Percentiles rank a stretch among this genome's conserved stretches.
These are phyloP conservation scores for Brachyhypopomus occidentalis DNA, from an alignment of 2,113 vertebrate genomes.

Conservation along the genomic window DNA sequence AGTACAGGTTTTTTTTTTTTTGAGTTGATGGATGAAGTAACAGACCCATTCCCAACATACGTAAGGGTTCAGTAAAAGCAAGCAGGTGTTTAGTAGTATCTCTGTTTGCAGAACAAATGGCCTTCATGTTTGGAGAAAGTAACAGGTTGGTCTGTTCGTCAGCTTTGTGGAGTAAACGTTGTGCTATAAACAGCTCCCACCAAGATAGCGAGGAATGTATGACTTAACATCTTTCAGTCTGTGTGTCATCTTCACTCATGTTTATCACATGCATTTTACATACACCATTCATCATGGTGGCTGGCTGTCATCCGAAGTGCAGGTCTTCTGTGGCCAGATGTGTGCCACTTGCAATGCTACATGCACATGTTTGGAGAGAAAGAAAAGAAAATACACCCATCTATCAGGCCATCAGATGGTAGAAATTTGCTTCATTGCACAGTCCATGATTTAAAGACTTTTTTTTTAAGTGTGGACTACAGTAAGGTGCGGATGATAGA, in stretches of 20 bases:
- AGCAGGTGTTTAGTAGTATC: slow-evolving; percentile 57
- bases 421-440: slow-evolving; percentile 52
- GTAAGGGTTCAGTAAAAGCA: slow-evolving; percentile 58
- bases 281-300: slow-evolving; percentile 25
- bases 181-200: slow-evolving; percentile 24
- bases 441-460: slow-evolving; percentile 65
- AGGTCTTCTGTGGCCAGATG: slow-evolving; percentile 53
- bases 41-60: slow-evolving; percentile 46
- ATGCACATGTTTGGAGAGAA: slow-evolving; percentile 48
- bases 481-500: slow-evolving; percentile 72
- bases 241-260: slow-evolving; percentile 21
- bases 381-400: slow-evolving; percentile 56
- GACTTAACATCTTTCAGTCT: slow-evolving; percentile 19
- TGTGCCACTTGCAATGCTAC: slow-evolving; percentile 51
- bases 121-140: slow-evolving; percentile 33
- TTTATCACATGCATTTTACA: slow-evolving; percentile 34
- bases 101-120: slow-evolving; percentile 44
- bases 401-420: slow-evolving; percentile 60
- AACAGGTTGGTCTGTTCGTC: slow-evolving; percentile 41
- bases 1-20: too few relatives aligned
- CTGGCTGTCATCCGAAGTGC: slow-evolving; percentile 1
- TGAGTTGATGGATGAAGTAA: slow-evolving; percentile 54
- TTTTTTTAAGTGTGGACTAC: slow-evolving; percentile 49
- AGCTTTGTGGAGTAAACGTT: slow-evolving; percentile 23
- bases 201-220: slow-evolving; percentile 23